Base-by-base conservation (phyloP, 2,797 vertebrate species). In the Rhynchotus rufescens region DNA sequence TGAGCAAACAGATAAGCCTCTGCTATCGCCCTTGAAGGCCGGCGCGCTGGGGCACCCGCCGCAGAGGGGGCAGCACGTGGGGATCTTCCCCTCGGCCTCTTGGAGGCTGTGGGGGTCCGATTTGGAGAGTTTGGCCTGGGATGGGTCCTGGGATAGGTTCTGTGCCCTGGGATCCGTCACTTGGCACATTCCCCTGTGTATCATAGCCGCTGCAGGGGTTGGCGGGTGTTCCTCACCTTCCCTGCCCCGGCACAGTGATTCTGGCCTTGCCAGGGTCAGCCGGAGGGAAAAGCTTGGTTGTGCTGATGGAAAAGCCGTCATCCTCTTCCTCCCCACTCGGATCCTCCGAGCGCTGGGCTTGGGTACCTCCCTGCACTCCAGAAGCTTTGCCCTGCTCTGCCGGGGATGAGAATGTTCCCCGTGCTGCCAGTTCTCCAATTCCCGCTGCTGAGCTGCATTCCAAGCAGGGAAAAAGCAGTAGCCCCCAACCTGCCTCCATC, bases 21-120 rank as follows among this genome's bases (percentile, higher is more conserved):
- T 77, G 89, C 91, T 95, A 62, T 86, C 90, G 92, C 56, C 75
- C 92, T 77, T 86, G 94, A 95, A 96, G 96, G 96, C 96, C 96
- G 87, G 83, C 8, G 5, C 16, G 77, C 81, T 80, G 59, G 4
- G 77, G 26, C 13, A 5, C 60, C 40, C n/a, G 25, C 12, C 59
- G 1, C 3, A 3, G 49, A 15, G 3, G 88, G 60, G 74, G 66
- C 77, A 57, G 22, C 62, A 69, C 49, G 6, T 1, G 0, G 32
- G 21, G 56, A 4, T 69, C 2, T 42, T 15, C 2, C 54, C 1
- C 7, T n/a, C 44, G 20, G 56, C 34, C 2, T 4, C 44, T 2
- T 4, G 22, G 22, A 59, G 4, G 80, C 44, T 54, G 16, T 23
- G 40, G 0, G n/a, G 60, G 6, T 60, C 82, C 22, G 4, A 20